Percentiles rank a stretch among this genome's conserved stretches.
Conservation (phyloP, 1,140 invertebrate genomes). For the Liolophura sinensis region DNA sequence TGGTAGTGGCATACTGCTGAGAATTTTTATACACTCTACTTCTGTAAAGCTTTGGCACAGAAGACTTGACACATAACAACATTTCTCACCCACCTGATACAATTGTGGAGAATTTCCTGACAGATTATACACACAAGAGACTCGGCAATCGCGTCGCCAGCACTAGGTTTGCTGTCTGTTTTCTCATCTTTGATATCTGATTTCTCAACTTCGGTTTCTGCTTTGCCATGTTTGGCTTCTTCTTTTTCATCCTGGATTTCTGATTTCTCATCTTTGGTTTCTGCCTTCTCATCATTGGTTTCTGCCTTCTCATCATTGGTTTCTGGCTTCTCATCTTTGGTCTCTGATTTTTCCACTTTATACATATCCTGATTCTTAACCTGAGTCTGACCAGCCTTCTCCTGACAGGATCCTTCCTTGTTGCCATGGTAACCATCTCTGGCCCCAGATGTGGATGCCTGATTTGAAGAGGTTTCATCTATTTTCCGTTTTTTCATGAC, state of each 20-base stretch:
- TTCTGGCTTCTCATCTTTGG: slow-evolving; percentile 8
- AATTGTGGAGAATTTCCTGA: slow-evolving; percentile 55
- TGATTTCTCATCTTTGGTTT: slow-evolving; percentile 6
- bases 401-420: too few species aligned
- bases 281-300: slow-evolving; percentile 8
- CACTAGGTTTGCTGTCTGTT: slow-evolving; percentile 4
- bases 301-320: slow-evolving; percentile 1
- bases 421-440: too few species aligned
- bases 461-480: too few species aligned
- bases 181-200: slow-evolving; percentile 2
- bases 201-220: slow-evolving; percentile 11
- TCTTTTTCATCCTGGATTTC: neutral
- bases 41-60: too few species aligned
- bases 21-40: too few species aligned
- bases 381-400: too few species aligned
- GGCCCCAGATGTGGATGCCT: too few species aligned
- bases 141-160: slow-evolving; percentile 47
- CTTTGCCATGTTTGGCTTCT: neutral
- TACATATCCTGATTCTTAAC: slow-evolving; percentile 1
- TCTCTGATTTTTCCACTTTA: slow-evolving; percentile 1
- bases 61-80: neutral
- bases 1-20: too few species aligned
- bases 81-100: slow-evolving; percentile 44
- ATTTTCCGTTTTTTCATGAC: too few species aligned
- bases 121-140: slow-evolving; percentile 52